Evolutionary conservation across 2,113 vertebrate species (phyloP).

Genomic region (Perca flavescens): DNA sequence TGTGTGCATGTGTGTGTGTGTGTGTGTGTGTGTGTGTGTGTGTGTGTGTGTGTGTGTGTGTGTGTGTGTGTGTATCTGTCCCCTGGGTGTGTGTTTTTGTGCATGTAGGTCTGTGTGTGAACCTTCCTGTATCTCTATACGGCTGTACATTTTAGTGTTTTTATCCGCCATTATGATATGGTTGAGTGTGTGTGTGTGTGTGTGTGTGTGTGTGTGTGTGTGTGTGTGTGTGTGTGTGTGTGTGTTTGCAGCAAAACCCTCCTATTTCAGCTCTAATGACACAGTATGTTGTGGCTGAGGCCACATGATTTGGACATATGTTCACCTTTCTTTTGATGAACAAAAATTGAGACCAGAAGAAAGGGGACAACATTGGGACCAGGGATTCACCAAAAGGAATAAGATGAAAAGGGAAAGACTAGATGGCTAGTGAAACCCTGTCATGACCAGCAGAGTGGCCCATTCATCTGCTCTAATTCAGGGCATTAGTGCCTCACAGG

Average conservation of each 20-base stretch:
- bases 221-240: not conserved
- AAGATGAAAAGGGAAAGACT: constrained; percentile 93
- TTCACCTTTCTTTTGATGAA: constrained; percentile 97
- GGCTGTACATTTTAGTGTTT: constrained; percentile 60
- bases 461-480: constrained; percentile 88
- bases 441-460: constrained; percentile 86
- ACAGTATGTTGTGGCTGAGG: constrained; percentile 72
- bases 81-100: constrained; percentile 41
- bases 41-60: constrained; percentile 49
- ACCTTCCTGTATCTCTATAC: constrained; percentile 15
- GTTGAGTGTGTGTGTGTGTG: constrained; percentile 19
- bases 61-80: constrained; percentile 39
- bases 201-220: not conserved
- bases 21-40: constrained; percentile 35
- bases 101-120: constrained; percentile 42
- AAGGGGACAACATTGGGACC: constrained; percentile 85
- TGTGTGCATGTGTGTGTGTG: constrained; percentile 40
- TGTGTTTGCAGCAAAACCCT: constrained; percentile 51
- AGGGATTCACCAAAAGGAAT: constrained; percentile 87
- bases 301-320: constrained; percentile 86
- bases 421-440: constrained; percentile 87
- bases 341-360: constrained; percentile 92
- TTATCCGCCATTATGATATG: constrained; percentile 48
- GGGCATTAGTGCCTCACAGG: constrained; percentile 85
- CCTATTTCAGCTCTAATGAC: constrained; percentile 80